Evolutionary conservation across 1,140 invertebrate genomes (phyloP).

Genomic region (Meloidogyne hapla): DNA sequence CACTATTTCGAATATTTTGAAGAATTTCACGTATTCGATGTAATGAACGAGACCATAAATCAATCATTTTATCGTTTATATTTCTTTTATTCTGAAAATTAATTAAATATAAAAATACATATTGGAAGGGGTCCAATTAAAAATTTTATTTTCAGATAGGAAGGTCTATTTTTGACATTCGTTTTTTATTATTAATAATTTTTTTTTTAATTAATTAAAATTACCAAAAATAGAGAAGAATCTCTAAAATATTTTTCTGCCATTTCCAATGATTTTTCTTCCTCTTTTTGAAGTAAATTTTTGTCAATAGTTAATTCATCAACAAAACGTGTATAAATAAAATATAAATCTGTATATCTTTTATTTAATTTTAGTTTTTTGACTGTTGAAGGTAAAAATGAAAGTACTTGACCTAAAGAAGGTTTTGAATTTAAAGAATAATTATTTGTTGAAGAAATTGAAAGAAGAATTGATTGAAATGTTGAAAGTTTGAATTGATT

Average conservation of each 20-base stretch:
- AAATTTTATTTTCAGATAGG: no score
- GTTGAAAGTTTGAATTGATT: neutral
- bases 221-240: neutral
- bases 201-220: no score
- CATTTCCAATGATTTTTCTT: neutral
- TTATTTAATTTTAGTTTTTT: neutral
- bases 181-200: no score
- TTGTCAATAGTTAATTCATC: neutral
- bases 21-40: slow-evolving; percentile 18
- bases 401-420: neutral
- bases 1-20: neutral
- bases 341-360: neutral
- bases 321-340: slow-evolving; percentile 1
- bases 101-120: no score
- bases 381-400: neutral
- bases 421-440: neutral
- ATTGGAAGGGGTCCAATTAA: no score
- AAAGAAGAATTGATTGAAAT: neutral
- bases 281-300: neutral
- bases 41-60: slow-evolving; percentile 11
- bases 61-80: slow-evolving; percentile 23
- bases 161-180: no score
- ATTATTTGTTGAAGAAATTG: neutral
- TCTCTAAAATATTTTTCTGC: neutral
- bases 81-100: slow-evolving; percentile 6